A percentile compares a stretch with the other conserved stretches of the same genome.
Evolutionary conservation across 64 coral and sea anemone species (phyloP).

Genomic region (Platygyra sinensis): DNA sequence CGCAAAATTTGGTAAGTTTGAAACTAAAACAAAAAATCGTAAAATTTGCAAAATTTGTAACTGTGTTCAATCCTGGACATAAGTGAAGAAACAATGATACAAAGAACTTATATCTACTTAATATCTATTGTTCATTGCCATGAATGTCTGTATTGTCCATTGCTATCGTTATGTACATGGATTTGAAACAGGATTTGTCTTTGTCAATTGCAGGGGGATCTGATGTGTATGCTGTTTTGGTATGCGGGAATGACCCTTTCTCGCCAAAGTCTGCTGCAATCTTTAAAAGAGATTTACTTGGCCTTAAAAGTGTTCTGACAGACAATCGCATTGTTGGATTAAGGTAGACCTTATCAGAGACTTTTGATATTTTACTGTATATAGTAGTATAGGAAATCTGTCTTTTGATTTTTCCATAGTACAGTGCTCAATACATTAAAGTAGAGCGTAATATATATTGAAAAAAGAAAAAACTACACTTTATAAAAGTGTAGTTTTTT

Average conservation of each 20-base stretch:
- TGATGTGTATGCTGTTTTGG: background rate
- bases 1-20: too few relatives aligned
- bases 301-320: background rate
- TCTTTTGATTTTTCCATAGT: too few relatives aligned
- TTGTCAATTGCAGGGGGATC: slow-evolving; percentile 2
- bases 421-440: too few relatives aligned
- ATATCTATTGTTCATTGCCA: background rate
- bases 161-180: background rate
- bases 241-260: slow-evolving; percentile 7
- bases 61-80: too few relatives aligned
- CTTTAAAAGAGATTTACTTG: background rate
- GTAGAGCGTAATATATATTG: too few relatives aligned
- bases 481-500: too few relatives aligned
- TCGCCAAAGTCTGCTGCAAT: background rate
- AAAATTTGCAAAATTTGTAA: too few relatives aligned
- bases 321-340: slow-evolving; percentile 11
- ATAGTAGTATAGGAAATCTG: background rate
- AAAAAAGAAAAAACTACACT: too few relatives aligned
- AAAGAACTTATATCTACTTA: too few relatives aligned
- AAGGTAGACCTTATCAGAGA: background rate
- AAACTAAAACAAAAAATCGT: too few relatives aligned
- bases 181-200: background rate
- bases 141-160: too few relatives aligned
- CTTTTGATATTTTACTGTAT: background rate
- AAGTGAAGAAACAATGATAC: too few relatives aligned